A percentile compares a stretch with the other conserved stretches of the same genome.
Conservation (phyloP, 2,113 vertebrate species). For the Mustela lutreola region DNA sequence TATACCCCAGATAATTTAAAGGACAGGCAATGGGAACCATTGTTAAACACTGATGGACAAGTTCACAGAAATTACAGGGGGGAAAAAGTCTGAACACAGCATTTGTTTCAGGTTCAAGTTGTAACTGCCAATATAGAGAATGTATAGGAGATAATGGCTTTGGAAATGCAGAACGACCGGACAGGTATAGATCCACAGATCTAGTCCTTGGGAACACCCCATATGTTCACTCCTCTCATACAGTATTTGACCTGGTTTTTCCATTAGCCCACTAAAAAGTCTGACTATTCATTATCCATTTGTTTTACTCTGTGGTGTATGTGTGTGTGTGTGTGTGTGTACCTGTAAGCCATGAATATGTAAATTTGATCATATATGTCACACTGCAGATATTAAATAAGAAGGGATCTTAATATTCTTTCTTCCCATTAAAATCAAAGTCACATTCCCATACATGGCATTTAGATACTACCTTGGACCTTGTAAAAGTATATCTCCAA, state of each 20-base stretch:
- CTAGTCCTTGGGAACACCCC: not conserved
- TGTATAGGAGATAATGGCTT: not conserved
- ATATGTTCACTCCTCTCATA: not conserved
- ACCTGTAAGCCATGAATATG: not conserved
- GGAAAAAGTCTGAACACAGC: not conserved
- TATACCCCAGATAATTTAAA: constrained; percentile 36
- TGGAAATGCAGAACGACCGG: not conserved
- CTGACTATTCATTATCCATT: not conserved
- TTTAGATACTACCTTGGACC: not conserved
- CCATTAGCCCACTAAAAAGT: not conserved
- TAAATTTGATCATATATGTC: not conserved
- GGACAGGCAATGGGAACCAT: not conserved
- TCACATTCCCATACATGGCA: not conserved
- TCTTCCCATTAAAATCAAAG: not conserved
- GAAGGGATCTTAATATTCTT: not conserved
- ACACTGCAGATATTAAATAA: not conserved
- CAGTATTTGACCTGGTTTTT: not conserved
- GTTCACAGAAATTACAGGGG: not conserved
- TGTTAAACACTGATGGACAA: not conserved
- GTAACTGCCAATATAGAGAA: not conserved
- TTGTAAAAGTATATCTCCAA: not conserved
- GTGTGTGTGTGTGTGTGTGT: not conserved
- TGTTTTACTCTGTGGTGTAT: not conserved
- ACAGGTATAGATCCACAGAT: not conserved
- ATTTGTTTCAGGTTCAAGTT: not conserved